Evolutionary conservation across 2,113 vertebrate species (phyloP).

Genomic region (Alethe castanea): DNA sequence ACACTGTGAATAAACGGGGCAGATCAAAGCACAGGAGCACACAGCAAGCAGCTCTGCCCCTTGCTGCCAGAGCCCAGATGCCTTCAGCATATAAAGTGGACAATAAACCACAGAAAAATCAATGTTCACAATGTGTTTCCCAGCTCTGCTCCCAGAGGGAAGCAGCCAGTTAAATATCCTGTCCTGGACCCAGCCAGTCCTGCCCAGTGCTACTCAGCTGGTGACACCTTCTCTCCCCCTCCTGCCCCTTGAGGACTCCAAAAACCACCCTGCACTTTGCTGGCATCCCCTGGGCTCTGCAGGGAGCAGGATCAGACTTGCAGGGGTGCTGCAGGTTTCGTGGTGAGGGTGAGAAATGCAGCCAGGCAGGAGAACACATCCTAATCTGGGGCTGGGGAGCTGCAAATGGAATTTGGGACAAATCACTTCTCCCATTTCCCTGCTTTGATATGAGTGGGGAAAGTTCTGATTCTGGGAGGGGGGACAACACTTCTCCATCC

Average conservation of each 20-base stretch:
- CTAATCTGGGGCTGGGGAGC: not conserved
- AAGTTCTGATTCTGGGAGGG: not conserved
- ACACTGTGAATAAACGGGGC: fast-evolving
- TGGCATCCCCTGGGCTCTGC: not conserved
- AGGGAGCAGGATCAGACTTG: not conserved
- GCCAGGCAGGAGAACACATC: not conserved
- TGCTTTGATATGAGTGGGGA: not conserved
- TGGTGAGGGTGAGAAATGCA: not conserved
- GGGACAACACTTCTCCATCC: too few species aligned
- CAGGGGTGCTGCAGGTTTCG: not conserved
- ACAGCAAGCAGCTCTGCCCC: not conserved
- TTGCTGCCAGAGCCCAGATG: not conserved
- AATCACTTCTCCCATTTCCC: not conserved
- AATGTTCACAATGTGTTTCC: not conserved
- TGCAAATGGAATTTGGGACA: not conserved
- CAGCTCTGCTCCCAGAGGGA: not conserved
- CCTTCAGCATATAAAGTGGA: not conserved
- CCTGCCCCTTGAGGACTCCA: not conserved
- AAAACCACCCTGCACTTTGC: fast-evolving
- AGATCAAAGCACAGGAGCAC: not conserved
- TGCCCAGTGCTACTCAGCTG: not conserved
- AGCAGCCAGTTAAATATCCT: not conserved
- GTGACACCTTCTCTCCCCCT: not conserved
- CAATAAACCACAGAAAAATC: not conserved
- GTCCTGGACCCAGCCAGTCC: not conserved